These are phyloP conservation scores for Luperina nickerlii DNA, from an alignment of 2,888 invertebrate genomes.

Conservation along the genomic window DNA sequence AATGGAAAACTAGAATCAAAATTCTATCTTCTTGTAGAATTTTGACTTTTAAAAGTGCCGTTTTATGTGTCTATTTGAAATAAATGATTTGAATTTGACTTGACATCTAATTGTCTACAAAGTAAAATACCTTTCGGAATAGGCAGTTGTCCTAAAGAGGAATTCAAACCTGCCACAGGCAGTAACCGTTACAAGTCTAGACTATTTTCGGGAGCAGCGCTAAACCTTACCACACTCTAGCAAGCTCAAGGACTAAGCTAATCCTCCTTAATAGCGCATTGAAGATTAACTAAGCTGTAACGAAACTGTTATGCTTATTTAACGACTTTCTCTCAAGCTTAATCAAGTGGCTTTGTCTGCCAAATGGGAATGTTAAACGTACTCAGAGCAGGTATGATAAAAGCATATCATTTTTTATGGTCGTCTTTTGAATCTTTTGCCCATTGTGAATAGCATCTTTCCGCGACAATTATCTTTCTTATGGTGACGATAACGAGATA, in stretches of 20 bases:
- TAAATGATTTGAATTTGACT: not conserved
- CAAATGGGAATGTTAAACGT: constrained; percentile 18
- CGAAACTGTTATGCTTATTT: constrained; percentile 27
- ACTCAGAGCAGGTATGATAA: not conserved
- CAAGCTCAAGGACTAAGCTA: constrained; percentile 11
- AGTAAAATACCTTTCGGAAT: not conserved
- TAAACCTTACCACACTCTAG: constrained; percentile 13
- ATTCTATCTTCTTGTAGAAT: not conserved
- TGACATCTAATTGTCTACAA: not conserved
- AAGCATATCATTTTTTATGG: constrained; percentile 1
- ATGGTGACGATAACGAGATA: not conserved
- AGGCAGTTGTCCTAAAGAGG: not conserved
- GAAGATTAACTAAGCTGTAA: constrained; percentile 22
- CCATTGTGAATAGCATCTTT: too few species aligned
- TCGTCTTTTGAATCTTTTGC: constrained; percentile 20
- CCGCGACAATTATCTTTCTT: not conserved
- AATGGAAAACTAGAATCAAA: not conserved
- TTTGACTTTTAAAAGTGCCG: not conserved
- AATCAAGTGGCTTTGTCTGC: constrained; percentile 2
- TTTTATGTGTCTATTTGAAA: not conserved
- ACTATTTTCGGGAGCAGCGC: constrained; percentile 3
- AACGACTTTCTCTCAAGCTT: constrained; percentile 11
- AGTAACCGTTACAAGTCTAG: constrained; percentile 6
- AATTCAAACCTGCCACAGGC: not conserved
- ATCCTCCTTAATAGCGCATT: constrained; percentile 22